Percentiles rank a stretch among this genome's conserved stretches.
Conservation (phyloP, 1,140 invertebrate genomes). For the Agrilus planipennis region DNA sequence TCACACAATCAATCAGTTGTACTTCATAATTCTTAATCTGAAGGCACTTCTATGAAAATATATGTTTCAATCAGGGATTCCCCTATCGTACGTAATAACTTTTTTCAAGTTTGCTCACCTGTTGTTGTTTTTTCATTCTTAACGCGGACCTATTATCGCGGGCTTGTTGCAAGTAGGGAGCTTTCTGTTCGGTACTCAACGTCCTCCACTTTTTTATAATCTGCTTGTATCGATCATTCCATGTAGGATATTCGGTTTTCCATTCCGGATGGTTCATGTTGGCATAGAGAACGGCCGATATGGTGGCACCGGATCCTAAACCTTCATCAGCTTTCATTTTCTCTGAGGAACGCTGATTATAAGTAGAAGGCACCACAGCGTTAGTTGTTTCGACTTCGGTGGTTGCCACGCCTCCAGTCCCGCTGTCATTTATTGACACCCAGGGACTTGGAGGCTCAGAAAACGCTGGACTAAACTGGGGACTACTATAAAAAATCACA, state of each 20-base stretch:
- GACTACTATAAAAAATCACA: conserved; percentile 47
- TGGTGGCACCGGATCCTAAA: conserved; percentile 82
- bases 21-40: no score
- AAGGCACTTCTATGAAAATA: no score
- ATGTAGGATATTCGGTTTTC: conserved; percentile 81
- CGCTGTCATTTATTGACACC: conserved; percentile 34
- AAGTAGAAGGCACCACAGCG: conserved; percentile 36
- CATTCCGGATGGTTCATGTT: conserved; percentile 92
- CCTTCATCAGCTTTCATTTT: conserved; percentile 96
- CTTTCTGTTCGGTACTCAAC: conserved; percentile 74
- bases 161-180: conserved; percentile 80
- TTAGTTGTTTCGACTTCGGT: conserved; percentile 20
- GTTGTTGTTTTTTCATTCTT: conserved; percentile 74
- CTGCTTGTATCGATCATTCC: conserved; percentile 66
- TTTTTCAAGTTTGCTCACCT: no score
- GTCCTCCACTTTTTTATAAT: conserved; percentile 93
- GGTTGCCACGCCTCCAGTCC: no score
- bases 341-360: conserved; percentile 70
- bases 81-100: no score
- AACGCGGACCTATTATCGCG: conserved; percentile 83
- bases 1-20: no score
- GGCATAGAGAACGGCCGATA: conserved; percentile 91
- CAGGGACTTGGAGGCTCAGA: conserved; percentile 58
- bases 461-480: conserved; percentile 66
- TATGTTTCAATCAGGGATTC: no score